phyloP scores from a whole-genome alignment of 2,888 invertebrate genomes.

The Apomyelois bistriatella region DNA sequence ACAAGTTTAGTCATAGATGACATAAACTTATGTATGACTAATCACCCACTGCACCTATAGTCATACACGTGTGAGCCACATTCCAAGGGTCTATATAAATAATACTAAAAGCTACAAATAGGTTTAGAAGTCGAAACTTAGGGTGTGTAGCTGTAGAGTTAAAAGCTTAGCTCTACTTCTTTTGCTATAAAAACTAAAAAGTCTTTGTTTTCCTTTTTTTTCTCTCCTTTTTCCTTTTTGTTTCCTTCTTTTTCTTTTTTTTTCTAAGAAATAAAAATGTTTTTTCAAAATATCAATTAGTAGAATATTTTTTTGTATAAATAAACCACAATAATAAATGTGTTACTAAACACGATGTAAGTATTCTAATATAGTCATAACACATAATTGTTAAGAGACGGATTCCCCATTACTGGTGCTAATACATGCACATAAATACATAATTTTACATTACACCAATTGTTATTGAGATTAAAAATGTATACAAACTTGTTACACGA shows the following conservation, averaged over 20 bases:
- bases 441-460: background rate
- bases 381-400: background rate
- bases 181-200: no score
- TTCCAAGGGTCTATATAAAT: background rate
- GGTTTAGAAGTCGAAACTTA: no score
- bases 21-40: conserved; percentile 17
- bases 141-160: no score
- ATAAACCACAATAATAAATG: background rate
- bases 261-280: no score
- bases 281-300: no score
- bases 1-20: conserved; percentile 10
- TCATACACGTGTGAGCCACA: conserved; percentile 4
- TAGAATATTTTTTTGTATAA: no score
- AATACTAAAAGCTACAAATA: no score
- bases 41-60: background rate
- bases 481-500: conserved; percentile 2
- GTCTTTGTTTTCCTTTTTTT: no score
- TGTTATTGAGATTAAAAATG: conserved; percentile 11
- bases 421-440: conserved; percentile 8
- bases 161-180: no score
- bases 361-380: background rate
- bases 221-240: no score
- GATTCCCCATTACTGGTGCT: background rate
- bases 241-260: no score
- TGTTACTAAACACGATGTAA: background rate